Evolutionary conservation across 2,888 invertebrate genomes (phyloP), one percentile per base, ranked within the genome.

Genomic region (Parnassius glacialis): DNA sequence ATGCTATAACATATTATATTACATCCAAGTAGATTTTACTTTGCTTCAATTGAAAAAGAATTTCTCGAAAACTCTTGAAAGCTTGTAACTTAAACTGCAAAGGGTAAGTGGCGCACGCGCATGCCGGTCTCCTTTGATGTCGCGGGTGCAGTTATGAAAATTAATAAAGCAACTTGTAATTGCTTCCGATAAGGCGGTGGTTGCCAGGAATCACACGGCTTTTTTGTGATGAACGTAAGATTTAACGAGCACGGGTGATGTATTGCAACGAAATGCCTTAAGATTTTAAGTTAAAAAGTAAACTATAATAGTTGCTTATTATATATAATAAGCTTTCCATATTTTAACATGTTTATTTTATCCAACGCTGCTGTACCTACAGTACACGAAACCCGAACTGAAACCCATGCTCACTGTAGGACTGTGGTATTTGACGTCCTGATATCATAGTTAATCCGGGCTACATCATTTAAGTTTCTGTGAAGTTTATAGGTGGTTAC

Each of bases 131-230:
- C 76, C 84, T 90, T 90, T 91, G 89, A 91, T 83, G 85, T 88
- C 80, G 76, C 73, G 74, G 80, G 87, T 88, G 88, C 89, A 88
- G 90, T 90, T 90, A 90, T 87, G 88, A 78, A 90, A 90, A 90
- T 90, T 90, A 90, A 90, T 91, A 90, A 90, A 90, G 83, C 81
- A 83, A 82, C 84, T 74, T 85, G 86, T 91, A 90, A 91, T 90
- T 85, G 89, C 90, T 90, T 90, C 90, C 90, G 90, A 90, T 89
- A 87, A 88, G 81, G 74, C 78, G 76, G 74, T 52, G 25, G 12
- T 13, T 41, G 52, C 78, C 1, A 9, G 72, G 75, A 76, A 78
- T 68, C 72, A 64, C 65, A 65, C 55, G 63, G 65, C 34, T 72
- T 73, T 76, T 73, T 72, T 71, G 68, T 66, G 61, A 43, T 58